These are phyloP conservation scores for Nasonovia ribisnigri DNA, from an alignment of 2,888 invertebrate genomes.

Conservation along the genomic window DNA sequence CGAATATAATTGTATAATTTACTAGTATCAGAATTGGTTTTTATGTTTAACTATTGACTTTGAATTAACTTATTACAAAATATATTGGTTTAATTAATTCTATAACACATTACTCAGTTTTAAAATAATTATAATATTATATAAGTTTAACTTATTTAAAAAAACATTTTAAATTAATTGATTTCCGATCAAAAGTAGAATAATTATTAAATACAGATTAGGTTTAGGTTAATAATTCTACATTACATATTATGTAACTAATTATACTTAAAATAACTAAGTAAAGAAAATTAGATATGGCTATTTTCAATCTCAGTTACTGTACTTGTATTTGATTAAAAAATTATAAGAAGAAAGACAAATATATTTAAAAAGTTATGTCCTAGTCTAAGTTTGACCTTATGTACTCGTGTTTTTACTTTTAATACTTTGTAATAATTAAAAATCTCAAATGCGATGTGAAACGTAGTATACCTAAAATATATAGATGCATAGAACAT, in stretches of 20 bases:
- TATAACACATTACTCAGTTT: too few relatives aligned
- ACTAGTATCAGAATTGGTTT: too few relatives aligned
- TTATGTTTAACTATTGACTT: too few relatives aligned
- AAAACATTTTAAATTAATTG: too few relatives aligned
- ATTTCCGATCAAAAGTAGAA: too few relatives aligned
- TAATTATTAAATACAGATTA: too few relatives aligned
- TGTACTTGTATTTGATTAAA: background rate
- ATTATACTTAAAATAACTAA: background rate
- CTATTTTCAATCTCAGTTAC: background rate
- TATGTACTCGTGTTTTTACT: background rate
- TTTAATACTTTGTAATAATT: too few relatives aligned
- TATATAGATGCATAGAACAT: background rate
- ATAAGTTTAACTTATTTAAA: too few relatives aligned
- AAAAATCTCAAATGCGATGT: background rate
- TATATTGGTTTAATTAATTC: too few relatives aligned
- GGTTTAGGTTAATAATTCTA: background rate
- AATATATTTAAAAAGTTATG: background rate
- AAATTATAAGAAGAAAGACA: background rate
- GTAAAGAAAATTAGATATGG: background rate
- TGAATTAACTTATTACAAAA: too few relatives aligned
- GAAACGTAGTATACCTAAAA: background rate
- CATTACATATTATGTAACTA: background rate
- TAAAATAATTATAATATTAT: too few relatives aligned
- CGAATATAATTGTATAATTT: too few relatives aligned
- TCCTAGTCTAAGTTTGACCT: background rate